These are phyloP conservation scores for Idaea dimidiata DNA, from an alignment of 2,888 invertebrate species.

Conservation along the genomic window DNA sequence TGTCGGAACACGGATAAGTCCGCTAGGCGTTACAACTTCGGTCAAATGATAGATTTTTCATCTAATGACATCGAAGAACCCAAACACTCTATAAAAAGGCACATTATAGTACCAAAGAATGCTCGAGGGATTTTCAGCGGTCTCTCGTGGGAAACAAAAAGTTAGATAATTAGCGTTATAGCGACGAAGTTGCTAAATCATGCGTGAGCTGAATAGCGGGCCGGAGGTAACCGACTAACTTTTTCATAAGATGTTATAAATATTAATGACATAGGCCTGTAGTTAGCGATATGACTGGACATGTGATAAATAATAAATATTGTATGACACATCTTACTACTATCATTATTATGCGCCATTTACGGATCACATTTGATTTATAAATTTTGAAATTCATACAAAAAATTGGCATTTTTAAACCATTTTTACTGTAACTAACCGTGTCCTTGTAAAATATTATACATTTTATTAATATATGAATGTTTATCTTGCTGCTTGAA, in stretches of 20 bases:
- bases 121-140: slow-evolving; percentile 36
- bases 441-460: too few species aligned
- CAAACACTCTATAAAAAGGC: slow-evolving; percentile 18
- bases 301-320: too few species aligned
- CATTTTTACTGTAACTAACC: too few species aligned
- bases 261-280: slow-evolving; percentile 12
- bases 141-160: slow-evolving; percentile 48
- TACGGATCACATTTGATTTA: too few species aligned
- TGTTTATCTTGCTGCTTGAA: too few species aligned
- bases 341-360: too few species aligned
- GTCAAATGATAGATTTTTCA: not conserved
- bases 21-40: too few species aligned
- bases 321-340: too few species aligned
- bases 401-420: too few species aligned
- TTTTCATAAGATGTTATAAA: slow-evolving; percentile 20
- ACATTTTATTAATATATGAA: too few species aligned
- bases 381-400: too few species aligned
- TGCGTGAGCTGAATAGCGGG: slow-evolving; percentile 39
- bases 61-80: not conserved
- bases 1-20: too few species aligned
- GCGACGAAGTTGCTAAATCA: slow-evolving; percentile 40
- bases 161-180: slow-evolving; percentile 59
- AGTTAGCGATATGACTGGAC: not conserved
- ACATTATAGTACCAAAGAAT: slow-evolving; percentile 36
- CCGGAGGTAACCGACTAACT: slow-evolving; percentile 23